Evolutionary conservation across 2,113 vertebrate genomes (phyloP).

Genomic region (Heterotis niloticus): DNA sequence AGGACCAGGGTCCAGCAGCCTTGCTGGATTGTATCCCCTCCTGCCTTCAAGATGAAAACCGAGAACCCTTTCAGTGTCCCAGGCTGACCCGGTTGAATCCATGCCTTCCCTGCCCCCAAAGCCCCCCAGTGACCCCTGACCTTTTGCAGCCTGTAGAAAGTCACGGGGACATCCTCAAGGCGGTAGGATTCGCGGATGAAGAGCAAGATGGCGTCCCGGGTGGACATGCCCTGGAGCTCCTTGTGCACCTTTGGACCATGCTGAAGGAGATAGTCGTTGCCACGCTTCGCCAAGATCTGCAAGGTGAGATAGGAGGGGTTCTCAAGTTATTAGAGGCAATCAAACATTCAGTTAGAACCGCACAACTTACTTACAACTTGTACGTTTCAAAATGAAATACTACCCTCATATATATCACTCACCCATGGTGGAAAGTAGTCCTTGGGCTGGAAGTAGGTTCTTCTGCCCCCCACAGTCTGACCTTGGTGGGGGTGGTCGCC

Average conservation of each 20-base stretch:
- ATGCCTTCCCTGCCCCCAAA: background rate
- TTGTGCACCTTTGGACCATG: constrained; percentile 78
- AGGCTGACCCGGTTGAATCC: background rate
- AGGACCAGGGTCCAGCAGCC: background rate
- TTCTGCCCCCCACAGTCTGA: constrained; percentile 43
- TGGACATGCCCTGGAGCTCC: constrained; percentile 74
- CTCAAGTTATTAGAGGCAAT: background rate
- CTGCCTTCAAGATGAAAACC: background rate
- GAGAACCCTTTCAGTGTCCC: background rate
- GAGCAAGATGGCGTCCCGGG: constrained; percentile 68
- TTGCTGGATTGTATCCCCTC: too few species aligned
- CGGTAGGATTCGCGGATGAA: constrained; percentile 81
- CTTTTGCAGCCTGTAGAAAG: constrained; percentile 84
- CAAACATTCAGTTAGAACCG: too few species aligned
- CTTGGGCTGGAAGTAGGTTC: constrained; percentile 78
- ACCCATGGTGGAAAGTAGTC: constrained; percentile 87
- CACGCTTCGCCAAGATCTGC: constrained; percentile 79
- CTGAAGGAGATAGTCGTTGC: constrained; percentile 74
- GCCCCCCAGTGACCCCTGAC: constrained; percentile 48
- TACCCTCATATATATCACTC: constrained; percentile 39
- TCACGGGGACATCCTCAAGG: constrained; percentile 83
- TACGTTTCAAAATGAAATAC: background rate
- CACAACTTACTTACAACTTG: background rate
- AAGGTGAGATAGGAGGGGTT: constrained; percentile 7
- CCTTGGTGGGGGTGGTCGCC: constrained; percentile 62